Conservation (phyloP, 2,113 vertebrate species). For the Myotis brandtii region DNA sequence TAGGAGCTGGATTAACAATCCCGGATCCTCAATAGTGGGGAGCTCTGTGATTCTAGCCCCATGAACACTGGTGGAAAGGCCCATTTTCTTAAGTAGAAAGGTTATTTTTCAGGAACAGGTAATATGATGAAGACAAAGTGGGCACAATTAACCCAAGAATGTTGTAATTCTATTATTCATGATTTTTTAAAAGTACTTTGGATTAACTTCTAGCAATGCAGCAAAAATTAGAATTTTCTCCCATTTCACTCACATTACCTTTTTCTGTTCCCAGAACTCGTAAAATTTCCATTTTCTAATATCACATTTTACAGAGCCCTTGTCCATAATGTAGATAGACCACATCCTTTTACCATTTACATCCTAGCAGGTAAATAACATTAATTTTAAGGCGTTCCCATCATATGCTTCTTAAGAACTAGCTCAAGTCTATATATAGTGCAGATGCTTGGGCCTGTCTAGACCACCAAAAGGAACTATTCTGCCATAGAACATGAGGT, state of each 20-base stretch:
- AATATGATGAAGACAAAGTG: background rate
- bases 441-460: constrained; percentile 64
- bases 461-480: constrained; percentile 72
- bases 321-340: constrained; percentile 80
- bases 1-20: background rate
- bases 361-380: constrained; percentile 83
- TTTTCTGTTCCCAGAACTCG: constrained; percentile 82
- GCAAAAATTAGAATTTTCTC: constrained; percentile 72
- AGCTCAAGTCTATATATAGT: constrained; percentile 78
- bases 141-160: background rate
- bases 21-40: background rate
- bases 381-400: constrained; percentile 83
- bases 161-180: constrained; percentile 45
- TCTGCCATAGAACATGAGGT: constrained; percentile 37
- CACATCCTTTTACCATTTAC: constrained; percentile 83
- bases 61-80: background rate
- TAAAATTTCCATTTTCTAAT: constrained; percentile 84
- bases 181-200: constrained; percentile 25
- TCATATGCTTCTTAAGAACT: constrained; percentile 80
- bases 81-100: background rate
- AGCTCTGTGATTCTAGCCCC: background rate
- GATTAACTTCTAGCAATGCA: constrained; percentile 65
- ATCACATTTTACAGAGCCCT: constrained; percentile 79
- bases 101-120: constrained; percentile 19
- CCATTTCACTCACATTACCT: constrained; percentile 72